These are phyloP conservation scores for Morphnarchus princeps DNA, from an alignment of 2,113 vertebrate species.

Conservation along the genomic window DNA sequence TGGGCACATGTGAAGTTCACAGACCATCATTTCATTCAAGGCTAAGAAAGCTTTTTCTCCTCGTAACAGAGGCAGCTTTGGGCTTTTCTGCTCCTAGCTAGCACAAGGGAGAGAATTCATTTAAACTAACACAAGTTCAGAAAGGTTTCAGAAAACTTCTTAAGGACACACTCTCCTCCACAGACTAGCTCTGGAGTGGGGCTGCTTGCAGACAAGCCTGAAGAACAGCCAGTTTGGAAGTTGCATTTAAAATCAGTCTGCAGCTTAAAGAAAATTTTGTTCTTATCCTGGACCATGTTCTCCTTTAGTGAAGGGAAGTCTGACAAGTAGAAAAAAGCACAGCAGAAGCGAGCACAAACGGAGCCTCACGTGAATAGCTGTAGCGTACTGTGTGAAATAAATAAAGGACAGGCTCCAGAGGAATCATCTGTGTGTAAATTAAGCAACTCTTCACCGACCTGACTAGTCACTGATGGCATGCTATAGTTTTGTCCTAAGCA, in stretches of 20 bases:
- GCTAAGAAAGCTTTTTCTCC: background rate
- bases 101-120: background rate
- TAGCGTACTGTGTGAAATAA: background rate
- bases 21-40: background rate
- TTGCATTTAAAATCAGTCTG: background rate
- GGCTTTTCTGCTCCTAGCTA: background rate
- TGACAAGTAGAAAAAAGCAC: background rate
- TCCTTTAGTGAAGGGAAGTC: background rate
- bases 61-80: background rate
- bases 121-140: background rate
- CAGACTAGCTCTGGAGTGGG: background rate
- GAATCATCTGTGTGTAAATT: background rate
- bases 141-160: background rate
- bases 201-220: background rate
- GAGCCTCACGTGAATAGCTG: background rate
- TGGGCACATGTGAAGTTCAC: background rate
- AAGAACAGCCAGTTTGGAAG: background rate
- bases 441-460: background rate
- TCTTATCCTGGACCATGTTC: background rate
- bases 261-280: background rate
- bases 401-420: background rate
- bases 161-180: background rate
- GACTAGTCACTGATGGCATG: background rate
- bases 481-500: background rate
- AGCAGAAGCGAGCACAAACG: background rate